A percentile compares a stretch with the other conserved stretches of the same genome.
phyloP scores from a whole-genome alignment of 2,797 vertebrate species.

The Lophura swinhoii region DNA sequence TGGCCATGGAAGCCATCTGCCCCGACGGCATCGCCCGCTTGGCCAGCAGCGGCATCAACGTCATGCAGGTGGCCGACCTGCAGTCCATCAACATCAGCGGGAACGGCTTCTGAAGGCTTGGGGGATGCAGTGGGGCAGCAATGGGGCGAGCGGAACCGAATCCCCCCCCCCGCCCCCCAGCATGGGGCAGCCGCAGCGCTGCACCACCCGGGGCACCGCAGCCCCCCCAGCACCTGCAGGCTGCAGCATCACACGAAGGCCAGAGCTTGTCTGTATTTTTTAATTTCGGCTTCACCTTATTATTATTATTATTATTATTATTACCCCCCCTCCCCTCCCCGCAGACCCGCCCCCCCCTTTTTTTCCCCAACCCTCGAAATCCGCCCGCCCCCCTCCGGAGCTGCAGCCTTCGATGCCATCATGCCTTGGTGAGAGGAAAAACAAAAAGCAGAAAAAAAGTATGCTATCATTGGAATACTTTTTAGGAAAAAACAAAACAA shows the following conservation, averaged over 20 bases:
- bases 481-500: slow-evolving; percentile 63
- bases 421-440: slow-evolving; percentile 83
- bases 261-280: slow-evolving; percentile 19
- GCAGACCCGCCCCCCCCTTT: too few species aligned
- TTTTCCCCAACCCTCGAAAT: not conserved
- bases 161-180: not conserved
- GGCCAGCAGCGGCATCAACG: slow-evolving; percentile 91
- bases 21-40: slow-evolving; percentile 92
- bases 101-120: slow-evolving; percentile 86
- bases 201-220: not conserved
- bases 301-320: not conserved
- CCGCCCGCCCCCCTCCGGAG: not conserved
- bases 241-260: not conserved
- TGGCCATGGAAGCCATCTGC: slow-evolving; percentile 93
- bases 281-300: slow-evolving; percentile 7
- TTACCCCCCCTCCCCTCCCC: not conserved
- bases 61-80: slow-evolving; percentile 94
- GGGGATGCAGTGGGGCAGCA: slow-evolving; percentile 34
- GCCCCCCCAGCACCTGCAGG: not conserved
- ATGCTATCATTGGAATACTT: slow-evolving; percentile 84
- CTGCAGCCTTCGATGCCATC: slow-evolving; percentile 84
- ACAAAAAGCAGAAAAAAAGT: slow-evolving; percentile 15
- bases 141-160: slow-evolving; percentile 67
- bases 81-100: slow-evolving; percentile 92
- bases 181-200: too few species aligned